These are phyloP conservation scores for Apomyelois bistriatella DNA, from an alignment of 2,888 invertebrate genomes.

Conservation along the genomic window DNA sequence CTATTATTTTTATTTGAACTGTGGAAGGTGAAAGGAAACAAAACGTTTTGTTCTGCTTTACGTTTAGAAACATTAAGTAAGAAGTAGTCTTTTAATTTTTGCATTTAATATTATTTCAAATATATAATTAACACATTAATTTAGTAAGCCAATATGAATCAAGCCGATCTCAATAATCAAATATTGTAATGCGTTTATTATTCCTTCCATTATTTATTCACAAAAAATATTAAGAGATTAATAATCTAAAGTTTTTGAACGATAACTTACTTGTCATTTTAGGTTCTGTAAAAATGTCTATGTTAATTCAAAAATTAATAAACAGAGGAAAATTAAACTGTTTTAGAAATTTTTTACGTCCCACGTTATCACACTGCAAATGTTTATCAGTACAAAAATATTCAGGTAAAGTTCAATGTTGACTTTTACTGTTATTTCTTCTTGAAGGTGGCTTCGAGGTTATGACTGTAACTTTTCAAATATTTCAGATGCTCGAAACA, in stretches of 20 bases:
- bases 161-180: too few relatives aligned
- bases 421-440: constrained; percentile 17
- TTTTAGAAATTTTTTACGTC: constrained; percentile 45
- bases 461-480: constrained; percentile 45
- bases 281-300: constrained; percentile 53
- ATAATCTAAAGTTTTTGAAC: too few relatives aligned
- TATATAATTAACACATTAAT: too few relatives aligned
- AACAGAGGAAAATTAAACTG: constrained; percentile 49
- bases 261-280: constrained; percentile 13
- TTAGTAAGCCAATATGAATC: too few relatives aligned
- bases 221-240: too few relatives aligned
- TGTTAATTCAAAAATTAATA: constrained; percentile 55
- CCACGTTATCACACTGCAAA: constrained; percentile 40
- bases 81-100: too few relatives aligned
- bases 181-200: too few relatives aligned
- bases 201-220: too few relatives aligned
- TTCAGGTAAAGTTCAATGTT: constrained; percentile 46
- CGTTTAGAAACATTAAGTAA: neutral
- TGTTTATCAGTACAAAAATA: constrained; percentile 46
- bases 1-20: too few relatives aligned
- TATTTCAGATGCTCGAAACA: constrained; percentile 52
- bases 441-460: constrained; percentile 51
- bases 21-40: neutral
- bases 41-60: neutral
- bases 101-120: too few relatives aligned